phyloP scores from a whole-genome alignment of 1,140 invertebrate species.

The Drosophila guanche region DNA sequence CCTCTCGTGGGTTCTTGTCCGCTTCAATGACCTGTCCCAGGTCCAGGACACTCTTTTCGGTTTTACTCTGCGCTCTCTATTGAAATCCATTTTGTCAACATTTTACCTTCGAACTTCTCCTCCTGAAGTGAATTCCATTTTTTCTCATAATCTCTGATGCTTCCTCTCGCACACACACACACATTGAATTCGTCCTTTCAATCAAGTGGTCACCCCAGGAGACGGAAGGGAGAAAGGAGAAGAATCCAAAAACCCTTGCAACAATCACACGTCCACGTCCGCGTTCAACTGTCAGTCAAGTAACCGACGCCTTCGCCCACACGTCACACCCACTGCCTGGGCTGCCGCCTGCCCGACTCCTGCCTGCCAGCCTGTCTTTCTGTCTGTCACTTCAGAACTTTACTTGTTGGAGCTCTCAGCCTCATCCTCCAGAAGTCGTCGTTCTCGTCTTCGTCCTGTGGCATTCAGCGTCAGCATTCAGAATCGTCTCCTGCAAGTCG shows the following conservation, averaged over 20 bases:
- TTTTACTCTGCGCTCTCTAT: constrained; percentile 1
- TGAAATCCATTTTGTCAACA: constrained; percentile 77
- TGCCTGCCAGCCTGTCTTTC: constrained; percentile 8
- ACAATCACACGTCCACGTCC: constrained; percentile 63
- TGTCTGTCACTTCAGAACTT: constrained; percentile 75
- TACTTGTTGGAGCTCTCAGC: constrained; percentile 54
- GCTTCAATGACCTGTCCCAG: constrained; percentile 43
- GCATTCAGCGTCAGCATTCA: constrained; percentile 24
- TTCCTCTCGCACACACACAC: constrained; percentile 40
- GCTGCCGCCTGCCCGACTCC: constrained; percentile 27
- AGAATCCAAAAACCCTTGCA: constrained; percentile 33
- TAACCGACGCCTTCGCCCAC: constrained; percentile 57
- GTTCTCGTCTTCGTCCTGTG: neutral
- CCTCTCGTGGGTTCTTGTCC: constrained; percentile 28
- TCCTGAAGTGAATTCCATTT: constrained; percentile 55
- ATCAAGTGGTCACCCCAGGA: constrained; percentile 46
- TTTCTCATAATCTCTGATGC: constrained; percentile 69
- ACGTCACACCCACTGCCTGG: constrained; percentile 54
- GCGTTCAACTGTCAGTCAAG: constrained; percentile 79
- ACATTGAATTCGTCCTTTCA: constrained; percentile 78
- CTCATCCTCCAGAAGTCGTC: constrained; percentile 10
- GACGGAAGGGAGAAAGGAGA: no score
- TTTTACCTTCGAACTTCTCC: constrained; percentile 59
- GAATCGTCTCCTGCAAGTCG: constrained; percentile 23
- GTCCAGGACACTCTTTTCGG: neutral